phyloP scores from a whole-genome alignment of 2,888 invertebrate genomes.

The Phalangium opilio region DNA sequence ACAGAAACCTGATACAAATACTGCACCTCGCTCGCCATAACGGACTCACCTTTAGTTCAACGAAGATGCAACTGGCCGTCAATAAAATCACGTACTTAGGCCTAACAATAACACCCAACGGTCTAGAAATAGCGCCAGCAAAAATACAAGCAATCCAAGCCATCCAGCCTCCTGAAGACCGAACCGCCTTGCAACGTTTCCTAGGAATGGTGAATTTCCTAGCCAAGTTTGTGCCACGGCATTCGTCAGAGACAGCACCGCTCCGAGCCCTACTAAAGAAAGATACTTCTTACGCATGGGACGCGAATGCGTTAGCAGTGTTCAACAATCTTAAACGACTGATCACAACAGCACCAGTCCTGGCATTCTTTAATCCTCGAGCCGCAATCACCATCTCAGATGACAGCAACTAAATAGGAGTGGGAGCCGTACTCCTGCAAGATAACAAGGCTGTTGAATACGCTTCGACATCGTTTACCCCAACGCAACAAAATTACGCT shows the following conservation, averaged over 20 bases:
- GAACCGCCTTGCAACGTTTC: conserved; percentile 3
- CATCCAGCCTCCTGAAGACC: conserved; percentile 1
- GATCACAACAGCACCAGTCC: conserved; percentile 22
- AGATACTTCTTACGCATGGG: conserved; percentile 2
- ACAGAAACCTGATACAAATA: conserved; percentile 1
- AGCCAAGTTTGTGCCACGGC: not conserved
- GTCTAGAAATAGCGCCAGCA: conserved; percentile 2
- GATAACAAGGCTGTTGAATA: conserved; percentile 26
- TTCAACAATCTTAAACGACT: conserved; percentile 22
- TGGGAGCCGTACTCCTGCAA: conserved; percentile 26
- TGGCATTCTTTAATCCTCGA: conserved; percentile 25
- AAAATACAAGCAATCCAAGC: conserved; percentile 4
- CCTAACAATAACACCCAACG: conserved; percentile 2
- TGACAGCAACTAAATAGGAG: conserved; percentile 26
- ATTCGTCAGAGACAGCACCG: not conserved
- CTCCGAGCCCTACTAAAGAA: not conserved
- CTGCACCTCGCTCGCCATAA: conserved; percentile 1
- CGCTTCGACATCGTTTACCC: conserved; percentile 25
- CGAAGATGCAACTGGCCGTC: conserved; percentile 3
- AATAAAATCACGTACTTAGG: conserved; percentile 4
- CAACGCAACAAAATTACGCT: conserved; percentile 26
- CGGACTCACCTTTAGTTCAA: conserved; percentile 2
- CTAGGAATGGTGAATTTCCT: conserved; percentile 4
- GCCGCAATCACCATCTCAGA: conserved; percentile 21
- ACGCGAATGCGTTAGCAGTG: conserved; percentile 17